Conservation (phyloP, 2,888 invertebrate genomes). For the Philonicus albiceps region DNA sequence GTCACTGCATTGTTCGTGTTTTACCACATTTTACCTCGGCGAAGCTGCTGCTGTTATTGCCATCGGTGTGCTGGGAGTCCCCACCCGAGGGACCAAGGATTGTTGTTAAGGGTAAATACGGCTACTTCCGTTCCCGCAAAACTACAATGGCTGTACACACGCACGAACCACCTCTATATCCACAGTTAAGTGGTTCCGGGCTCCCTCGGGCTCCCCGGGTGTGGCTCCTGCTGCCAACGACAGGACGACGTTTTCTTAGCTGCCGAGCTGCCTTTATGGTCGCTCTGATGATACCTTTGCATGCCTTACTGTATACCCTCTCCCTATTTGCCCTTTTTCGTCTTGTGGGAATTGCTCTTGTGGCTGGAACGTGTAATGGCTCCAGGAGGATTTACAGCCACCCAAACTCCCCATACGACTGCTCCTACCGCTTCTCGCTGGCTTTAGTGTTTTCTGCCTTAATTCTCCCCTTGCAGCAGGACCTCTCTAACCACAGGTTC, state of each 20-base stretch:
- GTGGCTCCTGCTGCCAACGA: background rate
- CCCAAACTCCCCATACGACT: background rate
- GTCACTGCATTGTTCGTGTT: slow-evolving; percentile 6
- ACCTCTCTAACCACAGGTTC: slow-evolving; percentile 3
- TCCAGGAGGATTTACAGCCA: background rate
- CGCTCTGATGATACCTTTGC: slow-evolving; percentile 29
- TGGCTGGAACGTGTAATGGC: slow-evolving; percentile 17
- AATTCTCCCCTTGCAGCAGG: background rate
- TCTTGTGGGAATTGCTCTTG: slow-evolving; percentile 27
- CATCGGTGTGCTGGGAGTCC: background rate
- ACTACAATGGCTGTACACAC: background rate
- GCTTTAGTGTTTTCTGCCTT: background rate
- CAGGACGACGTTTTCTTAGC: background rate
- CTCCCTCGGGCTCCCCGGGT: background rate
- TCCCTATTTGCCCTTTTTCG: background rate
- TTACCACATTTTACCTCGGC: slow-evolving; percentile 12
- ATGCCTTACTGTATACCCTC: background rate
- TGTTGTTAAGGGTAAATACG: slow-evolving; percentile 36
- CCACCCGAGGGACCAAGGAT: background rate
- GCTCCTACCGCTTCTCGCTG: background rate
- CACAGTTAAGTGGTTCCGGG: slow-evolving; percentile 15
- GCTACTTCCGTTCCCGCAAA: slow-evolving; percentile 38
- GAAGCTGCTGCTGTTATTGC: background rate
- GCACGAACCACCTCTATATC: background rate
- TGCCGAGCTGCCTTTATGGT: background rate